Evolutionary conservation across 2,888 invertebrate species (phyloP).

Genomic region (Camponotus fellah): DNA sequence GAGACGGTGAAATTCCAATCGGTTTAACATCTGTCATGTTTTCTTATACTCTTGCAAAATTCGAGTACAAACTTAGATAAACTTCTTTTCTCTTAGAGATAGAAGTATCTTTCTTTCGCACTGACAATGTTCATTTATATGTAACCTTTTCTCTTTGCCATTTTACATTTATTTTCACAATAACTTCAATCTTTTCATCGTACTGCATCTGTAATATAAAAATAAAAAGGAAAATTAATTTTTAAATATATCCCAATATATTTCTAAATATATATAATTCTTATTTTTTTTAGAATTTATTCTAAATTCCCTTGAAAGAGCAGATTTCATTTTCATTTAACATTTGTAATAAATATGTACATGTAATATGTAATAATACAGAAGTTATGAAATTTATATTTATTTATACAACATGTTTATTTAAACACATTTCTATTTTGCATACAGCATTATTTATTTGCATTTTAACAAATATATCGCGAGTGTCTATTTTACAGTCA

Average conservation of each 20-base stretch:
- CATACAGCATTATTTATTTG: background rate
- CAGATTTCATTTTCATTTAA: background rate
- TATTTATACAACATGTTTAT: background rate
- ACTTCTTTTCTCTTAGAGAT: slow-evolving; percentile 54
- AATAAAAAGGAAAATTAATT: slow-evolving; percentile 24
- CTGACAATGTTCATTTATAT: slow-evolving; percentile 37
- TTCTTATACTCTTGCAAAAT: slow-evolving; percentile 60
- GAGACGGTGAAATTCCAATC: slow-evolving; percentile 82
- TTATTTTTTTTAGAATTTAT: background rate
- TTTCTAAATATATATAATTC: background rate
- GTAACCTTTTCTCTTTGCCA: slow-evolving; percentile 69
- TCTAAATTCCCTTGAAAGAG: background rate
- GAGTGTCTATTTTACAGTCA: background rate
- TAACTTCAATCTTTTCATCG: slow-evolving; percentile 57
- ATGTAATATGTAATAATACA: background rate
- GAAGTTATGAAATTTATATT: background rate
- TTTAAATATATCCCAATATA: background rate
- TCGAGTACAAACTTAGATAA: slow-evolving; percentile 38
- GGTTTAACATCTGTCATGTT: slow-evolving; percentile 82
- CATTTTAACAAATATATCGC: background rate
- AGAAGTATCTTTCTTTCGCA: slow-evolving; percentile 50
- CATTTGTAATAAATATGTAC: background rate
- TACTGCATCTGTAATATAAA: slow-evolving; percentile 53
- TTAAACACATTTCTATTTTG: background rate
- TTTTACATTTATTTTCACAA: slow-evolving; percentile 57